Evolutionary conservation across 2,113 vertebrate genomes (phyloP).

Genomic region (Phoxinus phoxinus): DNA sequence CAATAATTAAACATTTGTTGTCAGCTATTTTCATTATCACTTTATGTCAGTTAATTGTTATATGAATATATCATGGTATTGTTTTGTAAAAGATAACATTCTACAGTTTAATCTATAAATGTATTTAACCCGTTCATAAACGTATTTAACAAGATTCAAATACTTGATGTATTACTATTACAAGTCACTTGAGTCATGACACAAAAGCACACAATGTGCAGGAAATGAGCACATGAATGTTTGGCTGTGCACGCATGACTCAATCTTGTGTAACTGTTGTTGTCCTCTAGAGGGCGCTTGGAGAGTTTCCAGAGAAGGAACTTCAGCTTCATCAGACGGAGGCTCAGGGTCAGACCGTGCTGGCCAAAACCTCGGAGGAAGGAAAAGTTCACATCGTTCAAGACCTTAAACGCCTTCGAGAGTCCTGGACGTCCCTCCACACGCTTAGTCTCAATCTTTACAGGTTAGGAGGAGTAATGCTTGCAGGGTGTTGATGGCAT

Average conservation of each 20-base stretch:
- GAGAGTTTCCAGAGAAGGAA: conserved; percentile 87
- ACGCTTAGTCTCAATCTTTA: conserved; percentile 69
- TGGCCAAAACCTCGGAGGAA: conserved; percentile 81
- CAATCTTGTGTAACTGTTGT: not conserved
- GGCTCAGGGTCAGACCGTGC: conserved; percentile 75
- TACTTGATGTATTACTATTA: not conserved
- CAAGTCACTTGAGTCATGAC: not conserved
- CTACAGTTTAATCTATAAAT: not conserved
- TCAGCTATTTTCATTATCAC: not conserved
- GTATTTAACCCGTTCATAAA: not conserved
- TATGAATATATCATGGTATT: not conserved
- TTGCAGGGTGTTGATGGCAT: not conserved
- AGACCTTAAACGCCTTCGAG: conserved; percentile 78
- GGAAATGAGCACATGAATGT: not conserved
- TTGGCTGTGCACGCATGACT: not conserved
- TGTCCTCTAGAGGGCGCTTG: conserved; percentile 79
- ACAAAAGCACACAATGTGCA: not conserved
- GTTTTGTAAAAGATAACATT: not conserved
- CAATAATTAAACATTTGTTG: not conserved
- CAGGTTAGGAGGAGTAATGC: conserved; percentile 63
- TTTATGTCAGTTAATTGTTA: not conserved
- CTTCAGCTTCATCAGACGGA: conserved; percentile 81
- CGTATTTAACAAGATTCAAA: not conserved
- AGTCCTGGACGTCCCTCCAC: conserved; percentile 77
- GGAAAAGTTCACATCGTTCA: conserved; percentile 77